phyloP scores from a whole-genome alignment of 2,797 vertebrate species.

The Anguilla megastoma region DNA sequence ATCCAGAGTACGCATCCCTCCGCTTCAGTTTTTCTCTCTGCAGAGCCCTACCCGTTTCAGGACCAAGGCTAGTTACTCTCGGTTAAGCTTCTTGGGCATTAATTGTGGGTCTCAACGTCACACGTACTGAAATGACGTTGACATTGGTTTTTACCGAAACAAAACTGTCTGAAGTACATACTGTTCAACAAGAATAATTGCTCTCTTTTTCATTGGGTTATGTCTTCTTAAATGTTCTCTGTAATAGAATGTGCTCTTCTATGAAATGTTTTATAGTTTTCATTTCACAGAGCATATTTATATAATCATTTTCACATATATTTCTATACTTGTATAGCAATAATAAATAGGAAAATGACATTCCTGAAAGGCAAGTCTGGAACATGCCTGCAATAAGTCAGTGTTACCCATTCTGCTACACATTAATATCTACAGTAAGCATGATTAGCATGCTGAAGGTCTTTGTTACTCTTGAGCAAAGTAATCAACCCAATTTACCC shows the following conservation, averaged over 20 bases:
- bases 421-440: not conserved
- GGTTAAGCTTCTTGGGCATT: slow-evolving; percentile 38
- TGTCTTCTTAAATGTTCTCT: not conserved
- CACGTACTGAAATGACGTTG: slow-evolving; percentile 66
- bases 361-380: not conserved
- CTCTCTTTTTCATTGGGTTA: not conserved
- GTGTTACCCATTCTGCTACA: not conserved
- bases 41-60: slow-evolving; percentile 48
- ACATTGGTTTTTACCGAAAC: slow-evolving; percentile 45
- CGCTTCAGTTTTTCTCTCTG: slow-evolving; percentile 33
- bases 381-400: not conserved
- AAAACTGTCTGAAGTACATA: slow-evolving; percentile 20
- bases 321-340: no score
- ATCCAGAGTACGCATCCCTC: slow-evolving; percentile 44
- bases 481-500: not conserved
- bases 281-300: no score
- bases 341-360: no score
- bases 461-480: not conserved
- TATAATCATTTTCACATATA: no score
- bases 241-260: not conserved
- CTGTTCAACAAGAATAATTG: not conserved
- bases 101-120: slow-evolving; percentile 69
- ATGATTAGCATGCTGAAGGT: not conserved
- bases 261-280: not conserved
- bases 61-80: slow-evolving; percentile 53